phyloP scores from a whole-genome alignment of 1,140 invertebrate species.

The Ceratitis capitata region DNA sequence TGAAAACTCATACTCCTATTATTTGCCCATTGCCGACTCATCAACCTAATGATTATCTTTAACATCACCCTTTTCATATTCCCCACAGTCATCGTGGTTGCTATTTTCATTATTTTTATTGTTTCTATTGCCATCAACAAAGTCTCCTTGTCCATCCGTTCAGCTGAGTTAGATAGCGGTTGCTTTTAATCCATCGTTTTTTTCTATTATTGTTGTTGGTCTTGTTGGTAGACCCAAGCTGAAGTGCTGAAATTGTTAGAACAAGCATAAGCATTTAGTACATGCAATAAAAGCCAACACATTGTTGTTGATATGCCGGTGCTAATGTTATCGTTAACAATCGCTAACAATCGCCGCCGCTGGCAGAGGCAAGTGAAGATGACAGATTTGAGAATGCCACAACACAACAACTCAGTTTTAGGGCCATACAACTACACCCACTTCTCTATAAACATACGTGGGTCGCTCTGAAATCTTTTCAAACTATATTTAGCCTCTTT shows the following conservation, averaged over 20 bases:
- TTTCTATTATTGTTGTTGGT: not conserved
- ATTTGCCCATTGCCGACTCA: not conserved
- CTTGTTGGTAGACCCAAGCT: not conserved
- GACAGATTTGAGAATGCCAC: not conserved
- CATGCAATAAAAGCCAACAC: not conserved
- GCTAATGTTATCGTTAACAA: not conserved
- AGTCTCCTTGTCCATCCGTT: not conserved
- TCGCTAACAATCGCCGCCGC: not conserved
- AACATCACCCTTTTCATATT: not conserved
- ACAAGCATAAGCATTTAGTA: not conserved
- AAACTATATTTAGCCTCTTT: not conserved
- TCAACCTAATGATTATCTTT: not conserved
- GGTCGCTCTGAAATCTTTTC: not conserved
- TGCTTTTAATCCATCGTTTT: not conserved
- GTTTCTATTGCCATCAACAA: slow-evolving; percentile 3
- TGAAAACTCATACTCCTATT: no score
- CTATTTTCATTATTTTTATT: slow-evolving; percentile 19
- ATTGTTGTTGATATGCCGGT: not conserved
- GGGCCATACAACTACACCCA: not conserved
- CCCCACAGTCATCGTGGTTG: not conserved
- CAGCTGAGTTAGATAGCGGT: not conserved
- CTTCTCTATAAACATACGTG: not conserved
- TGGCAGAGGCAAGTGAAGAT: not conserved
- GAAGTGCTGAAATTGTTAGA: not conserved
- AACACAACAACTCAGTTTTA: not conserved